Evolutionary conservation across 2,797 vertebrate species (phyloP).

Genomic region (Typhlichthys eigenmanni): DNA sequence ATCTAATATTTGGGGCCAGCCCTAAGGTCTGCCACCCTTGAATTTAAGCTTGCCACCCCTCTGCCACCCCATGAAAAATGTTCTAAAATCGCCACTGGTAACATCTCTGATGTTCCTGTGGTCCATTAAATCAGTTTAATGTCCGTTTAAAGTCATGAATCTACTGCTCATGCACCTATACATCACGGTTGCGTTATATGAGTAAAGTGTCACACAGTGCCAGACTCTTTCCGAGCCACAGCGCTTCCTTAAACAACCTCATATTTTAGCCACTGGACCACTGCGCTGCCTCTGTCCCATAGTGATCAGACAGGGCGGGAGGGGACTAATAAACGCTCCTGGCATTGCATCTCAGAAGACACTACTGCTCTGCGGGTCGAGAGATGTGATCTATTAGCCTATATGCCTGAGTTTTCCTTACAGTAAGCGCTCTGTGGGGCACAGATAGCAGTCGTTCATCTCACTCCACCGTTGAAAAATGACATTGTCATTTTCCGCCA

Average conservation of each 20-base stretch:
- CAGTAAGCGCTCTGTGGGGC: constrained; percentile 27
- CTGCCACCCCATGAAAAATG: too few species aligned
- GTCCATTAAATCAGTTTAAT: not conserved
- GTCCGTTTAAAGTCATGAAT: not conserved
- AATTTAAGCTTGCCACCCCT: too few species aligned
- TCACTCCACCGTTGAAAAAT: not conserved
- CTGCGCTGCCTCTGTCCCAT: not conserved
- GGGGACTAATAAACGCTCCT: too few species aligned
- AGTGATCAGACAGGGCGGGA: not conserved
- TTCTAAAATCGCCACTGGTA: not conserved
- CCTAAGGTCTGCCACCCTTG: too few species aligned
- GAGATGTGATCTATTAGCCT: not conserved
- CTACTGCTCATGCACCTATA: not conserved
- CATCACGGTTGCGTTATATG: not conserved
- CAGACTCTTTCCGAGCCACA: not conserved
- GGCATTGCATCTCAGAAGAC: too few species aligned
- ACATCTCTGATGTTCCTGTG: not conserved
- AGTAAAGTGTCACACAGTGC: not conserved
- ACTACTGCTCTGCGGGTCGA: too few species aligned
- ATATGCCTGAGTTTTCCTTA: constrained; percentile 21
- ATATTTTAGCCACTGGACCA: not conserved
- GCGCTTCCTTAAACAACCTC: constrained; percentile 3
- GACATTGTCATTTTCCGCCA: constrained; percentile 15
- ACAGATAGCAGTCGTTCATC: constrained; percentile 18
- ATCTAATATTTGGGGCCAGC: too few species aligned